Percentiles rank a stretch among this genome's conserved stretches.
These are phyloP conservation scores for Listronotus bonariensis DNA, from an alignment of 1,140 invertebrate species.

Conservation along the genomic window DNA sequence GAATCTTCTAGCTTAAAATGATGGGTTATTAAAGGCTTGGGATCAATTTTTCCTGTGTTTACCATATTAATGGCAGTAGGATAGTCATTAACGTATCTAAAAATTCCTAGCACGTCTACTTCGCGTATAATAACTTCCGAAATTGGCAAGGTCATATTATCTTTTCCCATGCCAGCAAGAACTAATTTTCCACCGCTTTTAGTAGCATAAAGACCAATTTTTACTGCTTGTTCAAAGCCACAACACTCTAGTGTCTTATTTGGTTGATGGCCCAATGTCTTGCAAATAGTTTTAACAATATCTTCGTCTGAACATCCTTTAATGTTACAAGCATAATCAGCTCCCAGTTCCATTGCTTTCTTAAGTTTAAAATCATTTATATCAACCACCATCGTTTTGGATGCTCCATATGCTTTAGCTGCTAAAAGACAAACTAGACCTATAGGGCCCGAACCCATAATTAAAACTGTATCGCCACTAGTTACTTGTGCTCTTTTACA, in stretches of 20 bases:
- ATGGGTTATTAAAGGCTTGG: constrained; percentile 88
- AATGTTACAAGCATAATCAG: constrained; percentile 70
- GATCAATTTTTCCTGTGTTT: constrained; percentile 78
- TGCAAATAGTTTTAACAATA: constrained; percentile 65
- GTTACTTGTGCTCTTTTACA: constrained; percentile 77
- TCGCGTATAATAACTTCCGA: constrained; percentile 78
- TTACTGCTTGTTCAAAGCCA: constrained; percentile 76
- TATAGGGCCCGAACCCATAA: constrained; percentile 90
- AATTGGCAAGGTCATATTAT: constrained; percentile 75
- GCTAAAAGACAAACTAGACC: constrained; percentile 83
- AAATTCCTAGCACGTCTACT: constrained; percentile 88
- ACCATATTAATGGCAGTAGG: constrained; percentile 81
- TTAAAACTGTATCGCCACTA: constrained; percentile 76
- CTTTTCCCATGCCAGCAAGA: constrained; percentile 83
- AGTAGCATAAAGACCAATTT: constrained; percentile 74
- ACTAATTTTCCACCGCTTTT: constrained; percentile 72
- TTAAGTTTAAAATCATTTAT: constrained; percentile 74
- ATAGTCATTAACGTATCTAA: constrained; percentile 91
- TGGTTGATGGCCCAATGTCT: constrained; percentile 68
- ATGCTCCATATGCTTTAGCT: constrained; percentile 88
- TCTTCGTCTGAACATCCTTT: constrained; percentile 62
- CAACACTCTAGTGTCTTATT: constrained; percentile 85
- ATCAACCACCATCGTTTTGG: constrained; percentile 80
- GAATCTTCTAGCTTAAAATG: constrained; percentile 84
- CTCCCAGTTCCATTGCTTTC: constrained; percentile 81